Percentiles rank a stretch among this genome's conserved stretches.
Evolutionary conservation across 2,888 invertebrate genomes (phyloP).

Genomic region (Fragum whitleyi): DNA sequence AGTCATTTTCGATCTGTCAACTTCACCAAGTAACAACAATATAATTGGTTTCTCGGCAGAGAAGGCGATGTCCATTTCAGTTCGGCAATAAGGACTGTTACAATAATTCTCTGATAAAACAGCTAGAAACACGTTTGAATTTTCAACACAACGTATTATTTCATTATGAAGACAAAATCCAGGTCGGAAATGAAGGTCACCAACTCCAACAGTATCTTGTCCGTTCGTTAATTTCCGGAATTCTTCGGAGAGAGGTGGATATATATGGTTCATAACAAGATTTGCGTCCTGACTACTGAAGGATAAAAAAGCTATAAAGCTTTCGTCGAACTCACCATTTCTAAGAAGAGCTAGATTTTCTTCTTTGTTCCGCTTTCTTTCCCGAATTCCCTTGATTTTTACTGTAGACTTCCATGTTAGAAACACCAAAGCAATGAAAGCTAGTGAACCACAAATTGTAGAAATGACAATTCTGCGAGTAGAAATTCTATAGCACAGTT

Average conservation of each 20-base stretch:
- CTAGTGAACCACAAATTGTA: not conserved
- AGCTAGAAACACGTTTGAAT: not conserved
- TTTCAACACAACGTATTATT: not conserved
- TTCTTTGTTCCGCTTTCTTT: not conserved
- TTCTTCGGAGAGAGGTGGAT: not conserved
- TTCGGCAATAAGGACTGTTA: conserved; percentile 14
- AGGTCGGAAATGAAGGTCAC: not conserved
- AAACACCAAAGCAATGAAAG: not conserved
- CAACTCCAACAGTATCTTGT: not conserved
- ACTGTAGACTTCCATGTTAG: not conserved
- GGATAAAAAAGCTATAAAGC: not conserved
- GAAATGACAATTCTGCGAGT: not conserved
- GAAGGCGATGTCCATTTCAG: conserved; percentile 12
- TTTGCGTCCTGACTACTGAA: conserved; percentile 6
- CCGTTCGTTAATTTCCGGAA: not conserved
- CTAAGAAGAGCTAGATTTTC: not conserved
- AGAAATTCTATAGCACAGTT: not conserved
- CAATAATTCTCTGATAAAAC: conserved; percentile 12
- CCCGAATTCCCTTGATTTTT: not conserved
- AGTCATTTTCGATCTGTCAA: not conserved
- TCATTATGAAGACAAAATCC: conserved; percentile 11
- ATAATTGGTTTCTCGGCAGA: conserved; percentile 10
- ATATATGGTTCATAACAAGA: conserved; percentile 2
- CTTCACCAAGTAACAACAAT: not conserved
- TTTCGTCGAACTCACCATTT: not conserved